Conservation (phyloP, 2,113 vertebrate genomes). For the Oncorhynchus gorbuscha region DNA sequence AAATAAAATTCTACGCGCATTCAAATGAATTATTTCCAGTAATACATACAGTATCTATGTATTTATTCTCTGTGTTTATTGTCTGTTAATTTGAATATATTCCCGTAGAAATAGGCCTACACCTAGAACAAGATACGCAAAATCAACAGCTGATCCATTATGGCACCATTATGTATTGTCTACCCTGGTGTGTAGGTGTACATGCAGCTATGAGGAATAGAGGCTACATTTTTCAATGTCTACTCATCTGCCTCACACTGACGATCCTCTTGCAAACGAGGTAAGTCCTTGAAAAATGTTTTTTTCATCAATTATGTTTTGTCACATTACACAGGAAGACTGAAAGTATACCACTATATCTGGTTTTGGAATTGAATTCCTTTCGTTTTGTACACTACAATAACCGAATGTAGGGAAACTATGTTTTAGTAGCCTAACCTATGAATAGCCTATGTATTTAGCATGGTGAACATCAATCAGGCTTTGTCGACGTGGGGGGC, state of each 20-base stretch:
- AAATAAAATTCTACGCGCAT: too few species aligned
- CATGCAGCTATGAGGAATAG: constrained; percentile 81
- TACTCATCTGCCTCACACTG: constrained; percentile 64
- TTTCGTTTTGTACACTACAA: too few species aligned
- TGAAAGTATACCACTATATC: neutral
- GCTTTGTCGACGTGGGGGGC: neutral
- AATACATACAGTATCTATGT: neutral
- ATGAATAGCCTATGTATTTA: neutral
- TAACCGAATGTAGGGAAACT: too few species aligned
- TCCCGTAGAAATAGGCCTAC: too few species aligned
- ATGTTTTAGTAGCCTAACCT: too few species aligned
- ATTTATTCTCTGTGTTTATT: too few species aligned
- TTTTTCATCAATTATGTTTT: too few species aligned
- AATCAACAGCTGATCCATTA: neutral
- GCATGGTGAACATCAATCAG: neutral
- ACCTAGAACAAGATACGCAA: too few species aligned
- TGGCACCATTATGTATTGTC: neutral
- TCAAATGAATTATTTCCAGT: too few species aligned
- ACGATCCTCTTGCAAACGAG: constrained; percentile 66
- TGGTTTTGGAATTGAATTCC: too few species aligned
- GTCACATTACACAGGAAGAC: neutral
- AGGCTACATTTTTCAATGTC: constrained; percentile 61
- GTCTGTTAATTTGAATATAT: too few species aligned
- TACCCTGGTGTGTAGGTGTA: constrained; percentile 65
- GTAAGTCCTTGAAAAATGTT: constrained; percentile 55